Evolutionary conservation across 2,113 vertebrate genomes (phyloP), one percentile per base, ranked within the genome.

Genomic region (Rhea pennata): DNA sequence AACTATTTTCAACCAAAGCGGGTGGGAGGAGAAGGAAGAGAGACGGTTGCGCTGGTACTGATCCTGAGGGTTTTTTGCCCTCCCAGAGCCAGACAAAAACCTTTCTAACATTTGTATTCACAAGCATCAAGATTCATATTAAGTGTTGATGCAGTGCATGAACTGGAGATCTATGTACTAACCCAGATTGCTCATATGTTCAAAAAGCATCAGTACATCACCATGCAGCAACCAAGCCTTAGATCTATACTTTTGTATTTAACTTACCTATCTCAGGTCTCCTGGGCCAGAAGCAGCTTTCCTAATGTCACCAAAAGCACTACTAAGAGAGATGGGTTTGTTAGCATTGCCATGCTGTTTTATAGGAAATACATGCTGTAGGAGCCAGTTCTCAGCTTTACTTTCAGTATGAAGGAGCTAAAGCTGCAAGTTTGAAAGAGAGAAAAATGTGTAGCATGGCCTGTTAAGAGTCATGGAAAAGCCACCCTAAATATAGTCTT

Each of bases 381-480:
- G 44, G 83, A 97, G 92, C 82, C 65, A 81, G 29, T 54, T 80
- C 58, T 85, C 76, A 84, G 69, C 53, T 70, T 46, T 74, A 46
- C 24, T 65, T 78, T 90, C 1, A 9, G 73, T 64, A 73, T 19
- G 82, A 76, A 88, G 72, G 24, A 80, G 14, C 50, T 88, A 56
- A 96, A 74, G 10, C 21, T 56, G 69, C 64, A 73, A 77, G 39
- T 23, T 48, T 84, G 73, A 72, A 92, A 67, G 39, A 84, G 15
- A 31, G 6, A 48, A 51, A 58, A 67, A 74, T 14, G 0, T 23
- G 56, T 31, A 81, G 46, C 24, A 42, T 66, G 40, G 59, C 59
- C 72, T 84, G 33, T 80, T 72, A 81, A 71, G 51, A 75, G 36
- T 66, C 66, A 82, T 0, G 24, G 23, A 46, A 86, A 76, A 91